Percentiles rank a stretch among this genome's conserved stretches.
These are phyloP conservation scores for Cottus gobio DNA, from an alignment of 2,113 vertebrate genomes.

Conservation along the genomic window DNA sequence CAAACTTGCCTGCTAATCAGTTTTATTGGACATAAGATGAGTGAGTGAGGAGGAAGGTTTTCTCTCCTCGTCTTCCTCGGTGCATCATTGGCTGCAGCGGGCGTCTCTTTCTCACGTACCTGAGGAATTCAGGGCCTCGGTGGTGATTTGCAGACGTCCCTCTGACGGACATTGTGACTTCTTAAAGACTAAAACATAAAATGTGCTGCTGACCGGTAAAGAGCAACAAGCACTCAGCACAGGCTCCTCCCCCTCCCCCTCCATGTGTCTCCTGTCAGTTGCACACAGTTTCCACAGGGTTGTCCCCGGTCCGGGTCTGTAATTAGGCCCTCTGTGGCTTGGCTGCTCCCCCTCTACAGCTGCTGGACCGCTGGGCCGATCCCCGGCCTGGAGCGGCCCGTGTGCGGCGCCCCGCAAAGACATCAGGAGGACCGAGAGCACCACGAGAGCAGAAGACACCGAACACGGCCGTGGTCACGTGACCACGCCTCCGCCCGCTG, in stretches of 20 bases:
- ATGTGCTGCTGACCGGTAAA: too few relatives aligned
- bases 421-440: slow-evolving; percentile 36
- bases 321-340: slow-evolving; percentile 73
- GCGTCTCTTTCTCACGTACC: slow-evolving; percentile 59
- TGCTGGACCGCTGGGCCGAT: slow-evolving; percentile 42
- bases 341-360: slow-evolving; percentile 62
- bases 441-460: slow-evolving; percentile 29
- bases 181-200: too few relatives aligned
- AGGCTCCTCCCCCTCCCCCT: background rate
- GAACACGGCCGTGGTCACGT: too few relatives aligned
- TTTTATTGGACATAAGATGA: background rate
- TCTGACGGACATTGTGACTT: too few relatives aligned
- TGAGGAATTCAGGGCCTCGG: slow-evolving; percentile 69
- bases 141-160: slow-evolving; percentile 26
- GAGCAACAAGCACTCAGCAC: too few relatives aligned
- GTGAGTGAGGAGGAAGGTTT: slow-evolving; percentile 2
- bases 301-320: slow-evolving; percentile 67
- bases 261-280: slow-evolving; percentile 52
- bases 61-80: background rate
- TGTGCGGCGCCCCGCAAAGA: slow-evolving; percentile 60
- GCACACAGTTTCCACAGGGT: slow-evolving; percentile 76
- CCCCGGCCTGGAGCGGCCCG: slow-evolving; percentile 42
- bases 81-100: slow-evolving; percentile 21
- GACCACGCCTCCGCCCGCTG: too few relatives aligned
- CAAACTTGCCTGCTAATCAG: background rate